Conservation (phyloP, 2,888 invertebrate species). For the Spialia ferax region DNA sequence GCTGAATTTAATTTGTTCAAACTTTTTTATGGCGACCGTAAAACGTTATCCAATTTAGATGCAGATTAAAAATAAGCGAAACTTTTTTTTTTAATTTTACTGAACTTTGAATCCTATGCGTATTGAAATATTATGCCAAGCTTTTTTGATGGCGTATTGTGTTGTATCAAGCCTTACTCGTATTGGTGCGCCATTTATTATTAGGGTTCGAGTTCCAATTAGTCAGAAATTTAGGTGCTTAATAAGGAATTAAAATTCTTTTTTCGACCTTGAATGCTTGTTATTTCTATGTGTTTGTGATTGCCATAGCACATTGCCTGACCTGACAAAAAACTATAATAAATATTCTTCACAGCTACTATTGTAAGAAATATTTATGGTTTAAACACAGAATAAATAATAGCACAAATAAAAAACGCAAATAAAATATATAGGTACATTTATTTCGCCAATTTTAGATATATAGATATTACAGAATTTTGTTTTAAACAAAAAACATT, state of each 20-base stretch:
- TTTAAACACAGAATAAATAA: no score
- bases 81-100: background rate
- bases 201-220: background rate
- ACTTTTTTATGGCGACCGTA: conserved; percentile 6
- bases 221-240: no score
- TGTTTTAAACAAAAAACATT: background rate
- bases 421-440: background rate
- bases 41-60: conserved; percentile 1
- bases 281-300: no score
- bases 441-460: background rate
- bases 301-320: no score
- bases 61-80: background rate
- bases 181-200: no score
- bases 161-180: no score
- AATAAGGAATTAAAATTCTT: no score
- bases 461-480: background rate
- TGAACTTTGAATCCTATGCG: background rate
- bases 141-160: background rate
- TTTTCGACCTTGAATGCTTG: no score
- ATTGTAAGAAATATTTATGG: no score
- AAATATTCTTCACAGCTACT: no score
- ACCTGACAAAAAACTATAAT: no score
- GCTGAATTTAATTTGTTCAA: conserved; percentile 8
- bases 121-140: background rate
- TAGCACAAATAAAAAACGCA: background rate